phyloP scores from a whole-genome alignment of 2,888 invertebrate genomes.

The Dendrolimus pini region DNA sequence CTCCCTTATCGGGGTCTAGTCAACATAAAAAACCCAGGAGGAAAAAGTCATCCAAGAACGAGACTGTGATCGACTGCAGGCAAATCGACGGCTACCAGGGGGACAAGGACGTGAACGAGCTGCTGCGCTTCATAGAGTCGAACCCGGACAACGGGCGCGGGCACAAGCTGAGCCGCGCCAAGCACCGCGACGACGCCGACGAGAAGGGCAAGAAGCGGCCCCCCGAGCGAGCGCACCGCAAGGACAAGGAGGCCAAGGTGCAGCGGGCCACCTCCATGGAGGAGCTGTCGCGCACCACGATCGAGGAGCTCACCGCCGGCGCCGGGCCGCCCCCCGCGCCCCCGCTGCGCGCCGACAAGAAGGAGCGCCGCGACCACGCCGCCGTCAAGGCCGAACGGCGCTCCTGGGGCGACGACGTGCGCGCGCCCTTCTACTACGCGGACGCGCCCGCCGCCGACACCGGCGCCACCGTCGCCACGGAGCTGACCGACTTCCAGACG shows the following conservation, averaged over 20 bases:
- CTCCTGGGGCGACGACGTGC: conserved; percentile 82
- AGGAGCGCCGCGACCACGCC: conserved; percentile 10
- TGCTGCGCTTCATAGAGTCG: conserved; percentile 87
- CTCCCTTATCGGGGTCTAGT: conserved; percentile 62
- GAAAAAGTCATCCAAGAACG: conserved; percentile 78
- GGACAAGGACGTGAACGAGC: conserved; percentile 84
- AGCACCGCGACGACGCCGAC: conserved; percentile 60
- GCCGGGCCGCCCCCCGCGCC: conserved; percentile 53
- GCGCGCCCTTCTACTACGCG: conserved; percentile 18
- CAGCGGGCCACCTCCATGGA: conserved; percentile 88
- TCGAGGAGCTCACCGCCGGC: conserved; percentile 80
- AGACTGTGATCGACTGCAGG: conserved; percentile 75
- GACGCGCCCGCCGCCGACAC: conserved; percentile 19
- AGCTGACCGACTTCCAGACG: conserved; percentile 86
- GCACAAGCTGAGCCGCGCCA: conserved; percentile 46
- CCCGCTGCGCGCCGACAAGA: conserved; percentile 33
- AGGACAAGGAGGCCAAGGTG: conserved; percentile 57
- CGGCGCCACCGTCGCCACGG: conserved; percentile 48
- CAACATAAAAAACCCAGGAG: conserved; percentile 75
- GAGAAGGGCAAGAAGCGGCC: conserved; percentile 72
- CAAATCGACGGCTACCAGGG: conserved; percentile 88
- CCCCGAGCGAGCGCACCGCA: conserved; percentile 49
- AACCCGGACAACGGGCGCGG: conserved; percentile 55
- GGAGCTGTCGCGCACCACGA: conserved; percentile 86
- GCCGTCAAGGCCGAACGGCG: conserved; percentile 70